Conservation (phyloP, 2,797 vertebrate species). For the Synaphobranchus kaupii region DNA sequence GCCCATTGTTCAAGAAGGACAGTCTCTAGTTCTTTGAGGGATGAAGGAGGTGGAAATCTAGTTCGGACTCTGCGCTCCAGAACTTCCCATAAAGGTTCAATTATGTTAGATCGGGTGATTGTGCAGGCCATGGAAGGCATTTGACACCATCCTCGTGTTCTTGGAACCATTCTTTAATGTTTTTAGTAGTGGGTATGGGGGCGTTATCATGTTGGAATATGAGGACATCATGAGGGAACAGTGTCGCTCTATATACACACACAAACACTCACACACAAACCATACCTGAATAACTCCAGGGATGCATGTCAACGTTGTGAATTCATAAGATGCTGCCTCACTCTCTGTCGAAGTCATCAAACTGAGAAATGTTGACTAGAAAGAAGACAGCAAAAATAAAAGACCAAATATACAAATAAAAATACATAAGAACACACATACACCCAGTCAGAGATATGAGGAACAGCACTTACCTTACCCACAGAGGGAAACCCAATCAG, state of each 20-base stretch:
- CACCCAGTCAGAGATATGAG: neutral
- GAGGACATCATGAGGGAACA: no score
- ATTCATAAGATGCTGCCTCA: constrained; percentile 94
- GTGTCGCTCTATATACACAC: neutral
- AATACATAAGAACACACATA: neutral
- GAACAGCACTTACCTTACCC: constrained; percentile 87
- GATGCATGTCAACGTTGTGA: constrained; percentile 97
- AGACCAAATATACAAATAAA: neutral
- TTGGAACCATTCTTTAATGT: no score
- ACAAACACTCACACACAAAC: neutral
- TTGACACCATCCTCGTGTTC: no score
- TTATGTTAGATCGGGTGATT: no score
- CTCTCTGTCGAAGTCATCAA: constrained; percentile 97
- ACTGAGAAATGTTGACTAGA: constrained; percentile 95
- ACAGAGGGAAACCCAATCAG: constrained; percentile 97
- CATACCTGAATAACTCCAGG: constrained; percentile 94
- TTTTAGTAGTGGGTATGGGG: no score
- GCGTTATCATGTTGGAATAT: no score
- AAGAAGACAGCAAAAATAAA: neutral
- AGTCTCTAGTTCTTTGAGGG: no score
- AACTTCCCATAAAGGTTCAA: no score
- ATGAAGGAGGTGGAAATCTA: no score
- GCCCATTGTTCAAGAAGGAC: no score
- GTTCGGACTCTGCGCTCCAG: no score
- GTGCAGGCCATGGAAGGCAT: no score